A percentile compares a stretch with the other conserved stretches of the same genome.
Evolutionary conservation across 2,113 vertebrate genomes (phyloP).

Genomic region (Melospiza melodia): DNA sequence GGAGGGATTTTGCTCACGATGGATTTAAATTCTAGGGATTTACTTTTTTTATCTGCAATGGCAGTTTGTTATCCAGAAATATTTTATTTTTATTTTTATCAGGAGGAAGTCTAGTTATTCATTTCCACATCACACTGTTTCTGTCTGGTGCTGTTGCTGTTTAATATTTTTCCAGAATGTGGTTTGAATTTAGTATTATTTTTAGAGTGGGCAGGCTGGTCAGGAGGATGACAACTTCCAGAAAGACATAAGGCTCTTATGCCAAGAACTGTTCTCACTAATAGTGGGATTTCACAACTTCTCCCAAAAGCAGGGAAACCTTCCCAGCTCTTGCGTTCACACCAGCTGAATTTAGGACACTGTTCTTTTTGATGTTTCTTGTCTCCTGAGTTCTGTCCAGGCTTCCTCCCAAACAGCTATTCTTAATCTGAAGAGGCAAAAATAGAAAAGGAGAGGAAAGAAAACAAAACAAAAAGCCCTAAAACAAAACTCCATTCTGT

Average conservation of each 20-base stretch:
- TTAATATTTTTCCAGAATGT: background rate
- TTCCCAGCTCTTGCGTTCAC: background rate
- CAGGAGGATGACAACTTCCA: background rate
- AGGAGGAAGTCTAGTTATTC: background rate
- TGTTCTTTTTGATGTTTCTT: background rate
- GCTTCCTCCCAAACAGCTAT: background rate
- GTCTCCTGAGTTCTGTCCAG: background rate
- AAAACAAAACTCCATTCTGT: background rate
- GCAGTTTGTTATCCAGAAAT: background rate
- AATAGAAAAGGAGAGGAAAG: background rate
- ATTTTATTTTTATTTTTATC: slow-evolving; percentile 19
- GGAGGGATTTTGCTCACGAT: background rate
- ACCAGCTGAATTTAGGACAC: background rate
- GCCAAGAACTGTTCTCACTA: background rate
- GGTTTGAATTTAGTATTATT: background rate
- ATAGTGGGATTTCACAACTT: background rate
- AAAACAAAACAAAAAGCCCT: background rate
- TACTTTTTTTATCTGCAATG: slow-evolving; percentile 32
- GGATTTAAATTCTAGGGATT: slow-evolving; percentile 49
- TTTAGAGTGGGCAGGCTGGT: background rate
- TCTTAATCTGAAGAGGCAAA: background rate
- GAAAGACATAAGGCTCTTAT: background rate
- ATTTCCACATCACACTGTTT: background rate
- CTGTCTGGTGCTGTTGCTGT: background rate
- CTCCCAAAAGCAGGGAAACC: background rate